phyloP scores from a whole-genome alignment of 2,888 invertebrate species.

The Liposcelis brunnea region DNA sequence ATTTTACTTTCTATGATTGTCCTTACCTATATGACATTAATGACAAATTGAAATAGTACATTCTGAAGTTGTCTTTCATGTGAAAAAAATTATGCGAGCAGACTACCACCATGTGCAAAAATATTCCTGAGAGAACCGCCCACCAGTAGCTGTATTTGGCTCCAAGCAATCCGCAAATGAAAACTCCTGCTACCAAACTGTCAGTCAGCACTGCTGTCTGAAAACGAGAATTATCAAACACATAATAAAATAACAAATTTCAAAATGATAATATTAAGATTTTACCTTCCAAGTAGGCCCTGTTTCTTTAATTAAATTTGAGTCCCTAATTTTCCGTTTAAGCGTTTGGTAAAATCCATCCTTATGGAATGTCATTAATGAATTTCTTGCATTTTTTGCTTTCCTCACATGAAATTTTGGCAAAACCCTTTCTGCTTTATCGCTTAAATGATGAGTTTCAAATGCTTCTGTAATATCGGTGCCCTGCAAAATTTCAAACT shows the following conservation, averaged over 20 bases:
- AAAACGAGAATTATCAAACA: slow-evolving; percentile 1
- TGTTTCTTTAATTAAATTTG: neutral
- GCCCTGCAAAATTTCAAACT: slow-evolving; percentile 35
- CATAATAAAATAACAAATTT: slow-evolving; percentile 1
- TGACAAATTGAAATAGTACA: slow-evolving; percentile 57
- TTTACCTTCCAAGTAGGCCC: slow-evolving; percentile 8
- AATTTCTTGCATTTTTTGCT: slow-evolving; percentile 43
- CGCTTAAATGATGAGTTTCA: slow-evolving; percentile 50
- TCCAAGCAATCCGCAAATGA: slow-evolving; percentile 22
- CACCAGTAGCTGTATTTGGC: slow-evolving; percentile 19
- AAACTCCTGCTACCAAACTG: slow-evolving; percentile 25
- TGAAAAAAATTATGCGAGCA: slow-evolving; percentile 64
- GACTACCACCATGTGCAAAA: slow-evolving; percentile 39
- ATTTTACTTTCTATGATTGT: neutral
- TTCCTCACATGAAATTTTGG: slow-evolving; percentile 46
- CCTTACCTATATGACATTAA: slow-evolving; percentile 43
- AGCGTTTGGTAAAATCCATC: slow-evolving; percentile 58
- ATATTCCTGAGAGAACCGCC: slow-evolving; percentile 34
- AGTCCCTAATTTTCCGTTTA: slow-evolving; percentile 26
- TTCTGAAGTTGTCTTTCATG: slow-evolving; percentile 54
- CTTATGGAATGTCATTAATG: slow-evolving; percentile 53
- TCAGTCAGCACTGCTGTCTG: slow-evolving; percentile 26
- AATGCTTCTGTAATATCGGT: slow-evolving; percentile 69
- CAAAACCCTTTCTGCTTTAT: slow-evolving; percentile 37
- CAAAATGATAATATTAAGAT: slow-evolving; percentile 12